Conservation (phyloP, 2,113 vertebrate species). For the Nettapus auritus region DNA sequence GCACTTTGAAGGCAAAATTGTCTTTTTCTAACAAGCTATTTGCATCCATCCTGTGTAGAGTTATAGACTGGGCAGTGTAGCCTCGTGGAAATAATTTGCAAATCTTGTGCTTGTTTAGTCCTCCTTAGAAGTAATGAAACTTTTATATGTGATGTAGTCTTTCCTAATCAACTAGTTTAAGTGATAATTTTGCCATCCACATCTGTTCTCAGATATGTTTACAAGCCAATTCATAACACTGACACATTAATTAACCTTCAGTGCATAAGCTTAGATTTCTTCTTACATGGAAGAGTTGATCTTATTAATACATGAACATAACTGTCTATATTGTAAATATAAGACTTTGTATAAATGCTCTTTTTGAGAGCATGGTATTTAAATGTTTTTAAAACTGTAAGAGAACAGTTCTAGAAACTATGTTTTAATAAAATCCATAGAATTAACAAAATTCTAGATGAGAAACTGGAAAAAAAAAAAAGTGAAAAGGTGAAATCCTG, state of each 20-base stretch:
- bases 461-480: neutral
- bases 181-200: slow-evolving; percentile 23
- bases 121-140: neutral
- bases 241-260: slow-evolving; percentile 35
- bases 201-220: slow-evolving; percentile 58
- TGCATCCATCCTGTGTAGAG: neutral
- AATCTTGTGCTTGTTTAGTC: slow-evolving; percentile 25
- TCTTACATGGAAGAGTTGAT: slow-evolving; percentile 71
- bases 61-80: neutral
- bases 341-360: slow-evolving; percentile 72
- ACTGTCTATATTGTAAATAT: slow-evolving; percentile 74
- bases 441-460: neutral
- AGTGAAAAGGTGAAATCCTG: neutral
- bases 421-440: slow-evolving; percentile 58
- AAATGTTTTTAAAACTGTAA: slow-evolving; percentile 73
- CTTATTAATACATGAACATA: slow-evolving; percentile 46
- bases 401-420: slow-evolving; percentile 59
- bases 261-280: slow-evolving; percentile 67
- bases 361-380: slow-evolving; percentile 75
- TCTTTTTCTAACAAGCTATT: neutral
- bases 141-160: neutral
- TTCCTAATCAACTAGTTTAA: slow-evolving; percentile 24
- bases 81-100: slow-evolving; percentile 49
- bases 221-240: slow-evolving; percentile 44
- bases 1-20: neutral